Evolutionary conservation across 1,140 invertebrate genomes (phyloP).

Genomic region (Cryptotermes secundus): DNA sequence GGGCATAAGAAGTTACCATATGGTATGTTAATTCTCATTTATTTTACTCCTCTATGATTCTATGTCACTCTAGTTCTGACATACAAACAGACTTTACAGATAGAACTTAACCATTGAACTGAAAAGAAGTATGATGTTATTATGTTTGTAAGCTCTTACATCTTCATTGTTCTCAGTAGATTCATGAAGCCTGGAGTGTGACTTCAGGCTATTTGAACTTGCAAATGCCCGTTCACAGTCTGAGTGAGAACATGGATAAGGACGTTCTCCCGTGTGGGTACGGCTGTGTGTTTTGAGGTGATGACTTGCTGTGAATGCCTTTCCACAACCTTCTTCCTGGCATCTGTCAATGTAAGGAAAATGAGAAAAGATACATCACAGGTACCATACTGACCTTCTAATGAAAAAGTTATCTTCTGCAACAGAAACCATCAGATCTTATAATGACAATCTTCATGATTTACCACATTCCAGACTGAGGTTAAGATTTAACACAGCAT

Average conservation of each 20-base stretch:
- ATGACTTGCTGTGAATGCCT: slow-evolving; percentile 90
- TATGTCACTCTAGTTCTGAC: too few species aligned
- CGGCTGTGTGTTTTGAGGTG: slow-evolving; percentile 85
- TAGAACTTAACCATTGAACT: too few species aligned
- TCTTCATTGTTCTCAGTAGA: slow-evolving; percentile 38
- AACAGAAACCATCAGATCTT: too few species aligned
- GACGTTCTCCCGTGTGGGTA: slow-evolving; percentile 74
- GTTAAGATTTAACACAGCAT: too few species aligned
- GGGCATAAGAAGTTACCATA: neutral
- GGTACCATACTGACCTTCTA: too few species aligned
- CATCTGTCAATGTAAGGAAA: slow-evolving; percentile 57
- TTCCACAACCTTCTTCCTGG: slow-evolving; percentile 78
- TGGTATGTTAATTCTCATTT: too few species aligned
- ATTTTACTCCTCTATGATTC: too few species aligned
- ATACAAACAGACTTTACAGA: too few species aligned
- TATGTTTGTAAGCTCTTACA: slow-evolving; percentile 29
- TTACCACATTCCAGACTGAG: too few species aligned
- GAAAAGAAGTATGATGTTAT: neutral
- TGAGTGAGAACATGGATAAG: slow-evolving; percentile 71
- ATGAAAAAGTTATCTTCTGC: too few species aligned
- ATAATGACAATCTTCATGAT: too few species aligned
- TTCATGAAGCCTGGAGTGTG: slow-evolving; percentile 67
- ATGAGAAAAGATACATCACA: too few species aligned
- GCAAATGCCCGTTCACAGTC: slow-evolving; percentile 77
- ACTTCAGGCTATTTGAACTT: slow-evolving; percentile 77